Evolutionary conservation across 2,888 invertebrate genomes (phyloP), one percentile per base, ranked within the genome.

Genomic region (Zaprionus obscuricornis): DNA sequence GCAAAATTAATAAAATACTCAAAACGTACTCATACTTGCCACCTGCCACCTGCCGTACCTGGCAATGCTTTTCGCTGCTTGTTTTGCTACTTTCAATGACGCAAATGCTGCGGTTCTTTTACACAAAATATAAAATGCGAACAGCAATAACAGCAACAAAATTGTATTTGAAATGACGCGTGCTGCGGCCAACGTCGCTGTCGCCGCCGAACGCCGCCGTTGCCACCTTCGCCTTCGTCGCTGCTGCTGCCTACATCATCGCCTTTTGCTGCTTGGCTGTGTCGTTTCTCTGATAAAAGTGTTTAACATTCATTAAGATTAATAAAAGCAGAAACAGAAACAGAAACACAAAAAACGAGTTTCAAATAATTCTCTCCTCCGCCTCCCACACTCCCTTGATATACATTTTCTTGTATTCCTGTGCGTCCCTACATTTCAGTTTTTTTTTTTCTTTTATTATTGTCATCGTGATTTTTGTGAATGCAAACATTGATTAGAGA

Each of bases 301-400:
- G 81, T 85, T 81, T 81, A 85, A 85, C 86, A 81, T 81, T 81
- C 84, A 81, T 81, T 81, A 85, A 84, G 86, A 83, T 83, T 81
- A 81, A 75, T 85, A 85, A 77, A 81, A 67, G 74, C 70, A 76
- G 63, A 55, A 42, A 54, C 60, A 50, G 52, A 31, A 31, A 14
- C 31, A 20, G 42, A 14, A 49, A 14, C 10, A 45, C 46, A 13
- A 54, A 11, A 77, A 81, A 81, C 84, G 39, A 70, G 84, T 85
- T 85, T 78, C 43, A 70, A 73, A 74, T 57, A 74, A 65, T 64
- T 43, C 37, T 40, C 18, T 36, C 10, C 45, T 26, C 37, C 10
- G 37, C 29, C 37, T 5, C 7, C 18, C n/a, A n/a, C n/a, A n/a
- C n/a, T n/a, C n/a, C n/a, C n/a, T n/a, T n/a, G n/a, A n/a, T n/a